Conservation (phyloP, 2,113 vertebrate species). For the Mastomys coucha region DNA sequence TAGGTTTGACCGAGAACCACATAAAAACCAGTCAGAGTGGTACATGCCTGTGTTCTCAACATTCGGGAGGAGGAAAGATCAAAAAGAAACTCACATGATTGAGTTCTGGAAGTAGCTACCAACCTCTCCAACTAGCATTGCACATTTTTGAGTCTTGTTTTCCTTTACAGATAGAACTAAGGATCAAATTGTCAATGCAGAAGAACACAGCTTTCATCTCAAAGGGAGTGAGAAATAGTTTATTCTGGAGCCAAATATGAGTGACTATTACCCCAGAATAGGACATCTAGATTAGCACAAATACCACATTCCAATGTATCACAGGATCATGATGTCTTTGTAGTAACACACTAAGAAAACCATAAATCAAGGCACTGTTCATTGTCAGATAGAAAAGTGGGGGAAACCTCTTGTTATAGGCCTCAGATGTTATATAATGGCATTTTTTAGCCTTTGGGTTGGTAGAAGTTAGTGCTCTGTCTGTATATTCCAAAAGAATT, state of each 20-base stretch:
- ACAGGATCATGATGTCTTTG: not conserved
- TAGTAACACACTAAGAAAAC: not conserved
- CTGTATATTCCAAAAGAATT: not conserved
- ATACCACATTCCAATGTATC: not conserved
- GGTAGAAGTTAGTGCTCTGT: not conserved
- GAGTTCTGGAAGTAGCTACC: not conserved
- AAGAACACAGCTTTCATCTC: not conserved
- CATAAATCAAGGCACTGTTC: not conserved
- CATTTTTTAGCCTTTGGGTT: not conserved
- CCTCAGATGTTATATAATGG: not conserved
- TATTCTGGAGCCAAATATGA: not conserved
- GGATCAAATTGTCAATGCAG: not conserved
- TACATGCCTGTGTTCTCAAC: not conserved
- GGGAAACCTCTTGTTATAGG: not conserved
- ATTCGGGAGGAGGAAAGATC: not conserved
- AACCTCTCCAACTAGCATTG: not conserved
- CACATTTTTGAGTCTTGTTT: conserved; percentile 14
- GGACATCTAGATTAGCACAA: not conserved
- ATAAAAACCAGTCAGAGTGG: not conserved
- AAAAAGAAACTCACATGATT: not conserved
- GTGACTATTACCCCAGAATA: not conserved
- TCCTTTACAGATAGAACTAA: conserved; percentile 45
- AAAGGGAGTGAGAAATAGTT: not conserved
- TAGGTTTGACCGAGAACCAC: not conserved
- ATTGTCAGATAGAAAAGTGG: not conserved